These are phyloP conservation scores for Gryllus longicercus DNA, from an alignment of 2,888 invertebrate genomes.

Conservation along the genomic window DNA sequence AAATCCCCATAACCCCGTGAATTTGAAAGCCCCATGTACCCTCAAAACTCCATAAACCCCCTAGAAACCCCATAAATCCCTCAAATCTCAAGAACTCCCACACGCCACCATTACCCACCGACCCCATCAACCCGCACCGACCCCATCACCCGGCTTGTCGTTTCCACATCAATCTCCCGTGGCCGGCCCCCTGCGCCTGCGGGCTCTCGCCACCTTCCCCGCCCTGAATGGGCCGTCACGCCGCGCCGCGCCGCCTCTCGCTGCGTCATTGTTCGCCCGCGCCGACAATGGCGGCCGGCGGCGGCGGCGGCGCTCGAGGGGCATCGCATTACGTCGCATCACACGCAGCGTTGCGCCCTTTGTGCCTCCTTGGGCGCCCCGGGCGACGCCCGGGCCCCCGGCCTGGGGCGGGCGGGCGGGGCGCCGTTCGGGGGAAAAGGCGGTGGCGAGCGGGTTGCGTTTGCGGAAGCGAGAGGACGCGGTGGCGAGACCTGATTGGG, in stretches of 20 bases:
- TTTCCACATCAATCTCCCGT: no score
- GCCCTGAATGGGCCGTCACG: not conserved
- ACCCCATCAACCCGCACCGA: no score
- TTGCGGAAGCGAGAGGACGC: not conserved
- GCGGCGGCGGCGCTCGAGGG: constrained; percentile 28
- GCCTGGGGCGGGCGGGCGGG: not conserved
- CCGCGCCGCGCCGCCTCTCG: not conserved
- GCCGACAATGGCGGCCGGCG: not conserved
- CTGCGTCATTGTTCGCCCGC: not conserved
- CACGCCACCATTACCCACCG: no score
- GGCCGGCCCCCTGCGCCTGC: not conserved
- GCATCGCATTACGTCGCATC: constrained; percentile 35
- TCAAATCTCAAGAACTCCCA: no score
- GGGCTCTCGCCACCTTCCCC: not conserved
- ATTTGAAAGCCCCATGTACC: no score
- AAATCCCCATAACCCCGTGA: no score
- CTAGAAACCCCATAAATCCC: no score
- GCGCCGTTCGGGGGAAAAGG: not conserved
- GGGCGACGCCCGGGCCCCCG: not conserved
- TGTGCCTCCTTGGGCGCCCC: constrained; percentile 30
- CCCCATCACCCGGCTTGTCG: no score
- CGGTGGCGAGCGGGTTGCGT: no score
- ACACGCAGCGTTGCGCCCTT: constrained; percentile 34
- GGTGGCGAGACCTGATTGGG: constrained; percentile 3
- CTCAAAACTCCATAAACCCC: no score